Evolutionary conservation across 2,888 invertebrate genomes (phyloP).

Genomic region (Plebejus anna): DNA sequence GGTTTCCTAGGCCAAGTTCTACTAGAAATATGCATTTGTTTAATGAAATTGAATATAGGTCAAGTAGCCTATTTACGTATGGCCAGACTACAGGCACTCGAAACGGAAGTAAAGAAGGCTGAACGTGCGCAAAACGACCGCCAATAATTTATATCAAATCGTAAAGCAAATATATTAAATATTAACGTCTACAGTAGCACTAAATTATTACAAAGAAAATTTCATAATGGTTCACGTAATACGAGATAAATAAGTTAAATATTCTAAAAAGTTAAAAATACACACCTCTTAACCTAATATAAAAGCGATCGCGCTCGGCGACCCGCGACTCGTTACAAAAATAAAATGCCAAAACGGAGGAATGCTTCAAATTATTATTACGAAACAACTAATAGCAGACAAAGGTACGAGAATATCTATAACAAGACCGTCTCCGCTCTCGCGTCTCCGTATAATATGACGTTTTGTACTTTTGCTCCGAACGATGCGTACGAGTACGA

Average conservation of each 20-base stretch:
- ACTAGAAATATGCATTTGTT: too few relatives aligned
- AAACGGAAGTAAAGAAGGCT: constrained; percentile 69
- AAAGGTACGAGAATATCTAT: constrained; percentile 67
- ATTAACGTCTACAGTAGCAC: constrained; percentile 74
- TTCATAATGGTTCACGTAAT: constrained; percentile 75
- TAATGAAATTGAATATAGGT: too few relatives aligned
- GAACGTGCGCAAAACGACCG: constrained; percentile 67
- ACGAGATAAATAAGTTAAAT: constrained; percentile 80
- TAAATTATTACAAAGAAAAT: constrained; percentile 79
- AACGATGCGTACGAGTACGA: constrained; percentile 51
- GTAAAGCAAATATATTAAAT: constrained; percentile 78
- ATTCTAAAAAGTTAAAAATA: constrained; percentile 80
- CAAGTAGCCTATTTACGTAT: constrained; percentile 38
- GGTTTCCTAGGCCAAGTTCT: too few relatives aligned
- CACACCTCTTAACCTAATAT: constrained; percentile 78
- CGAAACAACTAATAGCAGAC: constrained; percentile 68
- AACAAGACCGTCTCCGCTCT: constrained; percentile 54
- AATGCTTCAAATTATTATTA: constrained; percentile 62
- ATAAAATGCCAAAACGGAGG: constrained; percentile 64
- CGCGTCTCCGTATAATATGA: constrained; percentile 41
- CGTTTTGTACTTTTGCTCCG: constrained; percentile 75
- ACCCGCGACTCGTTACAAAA: constrained; percentile 49
- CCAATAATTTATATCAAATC: constrained; percentile 69
- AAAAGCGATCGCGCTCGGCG: constrained; percentile 71
- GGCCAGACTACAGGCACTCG: constrained; percentile 69